These are phyloP conservation scores for Neolamprologus multifasciatus DNA, from an alignment of 2,797 vertebrate genomes.

Conservation along the genomic window DNA sequence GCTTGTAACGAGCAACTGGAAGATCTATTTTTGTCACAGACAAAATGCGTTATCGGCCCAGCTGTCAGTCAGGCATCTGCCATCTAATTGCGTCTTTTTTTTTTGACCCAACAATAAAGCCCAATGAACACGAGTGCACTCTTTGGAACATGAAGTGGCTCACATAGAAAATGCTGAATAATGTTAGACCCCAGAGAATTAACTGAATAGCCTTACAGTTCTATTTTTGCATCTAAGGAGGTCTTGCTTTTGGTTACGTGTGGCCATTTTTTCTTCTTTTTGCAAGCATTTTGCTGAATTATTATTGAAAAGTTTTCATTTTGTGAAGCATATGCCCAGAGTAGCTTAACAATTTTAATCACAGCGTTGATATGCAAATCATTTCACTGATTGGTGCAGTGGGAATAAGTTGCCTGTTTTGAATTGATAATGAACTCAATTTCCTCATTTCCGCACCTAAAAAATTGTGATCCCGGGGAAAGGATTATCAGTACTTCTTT, in stretches of 20 bases:
- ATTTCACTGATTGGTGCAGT: neutral
- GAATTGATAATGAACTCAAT: neutral
- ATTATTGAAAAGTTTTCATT: neutral
- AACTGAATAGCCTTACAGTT: neutral
- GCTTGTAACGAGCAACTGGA: constrained; percentile 3
- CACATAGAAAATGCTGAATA: neutral
- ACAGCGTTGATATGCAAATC: neutral
- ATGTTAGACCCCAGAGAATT: neutral
- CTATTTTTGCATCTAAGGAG: neutral
- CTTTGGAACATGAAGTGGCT: neutral
- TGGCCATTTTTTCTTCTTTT: neutral
- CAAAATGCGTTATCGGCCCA: constrained; percentile 24
- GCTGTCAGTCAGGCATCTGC: constrained; percentile 40
- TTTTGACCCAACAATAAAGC: neutral
- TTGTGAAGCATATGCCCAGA: neutral
- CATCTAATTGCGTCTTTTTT: neutral
- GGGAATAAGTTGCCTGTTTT: neutral
- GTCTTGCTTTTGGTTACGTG: neutral
- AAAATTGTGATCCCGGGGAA: neutral
- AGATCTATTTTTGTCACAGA: neutral
- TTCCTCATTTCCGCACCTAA: neutral
- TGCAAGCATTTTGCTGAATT: neutral
- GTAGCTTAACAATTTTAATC: neutral
- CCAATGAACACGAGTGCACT: neutral
- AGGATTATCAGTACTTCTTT: neutral